Base-by-base conservation (phyloP, 2,113 vertebrate species). In the Erinaceus europaeus region DNA sequence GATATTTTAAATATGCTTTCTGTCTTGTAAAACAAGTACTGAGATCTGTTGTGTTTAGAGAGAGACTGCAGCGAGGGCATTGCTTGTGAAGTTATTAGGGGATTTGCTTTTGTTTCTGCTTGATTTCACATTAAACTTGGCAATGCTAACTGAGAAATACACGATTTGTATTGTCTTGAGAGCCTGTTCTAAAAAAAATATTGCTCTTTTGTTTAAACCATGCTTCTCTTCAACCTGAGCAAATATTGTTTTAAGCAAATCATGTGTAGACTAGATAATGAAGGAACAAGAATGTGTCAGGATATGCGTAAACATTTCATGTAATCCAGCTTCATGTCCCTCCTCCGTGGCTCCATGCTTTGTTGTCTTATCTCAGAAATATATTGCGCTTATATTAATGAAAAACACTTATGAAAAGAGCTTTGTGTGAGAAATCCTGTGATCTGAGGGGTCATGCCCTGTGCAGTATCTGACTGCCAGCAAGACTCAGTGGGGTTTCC, bases 361-460 rank as follows among this genome's bases (percentile, higher is more conserved):
- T 5, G 3, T 90, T 67, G 88, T 92, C 92, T 97, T 96, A 97
- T 97, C 96, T 96, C 94, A 89, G 85, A 93, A 92, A 96, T 94
- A 96, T 94, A 82, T 94, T 94, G 93, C 91, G 91, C 83, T 68
- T 42, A 42, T 42, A 68, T 68, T 68, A 42, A 40, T 68, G 23
- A 23, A 42, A 68, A 68, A 38, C 38, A 42, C 38, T 42, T 42
- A 92, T 96, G 95, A 97, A 98, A 97, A 96, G 96, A 95, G 97
- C 97, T 98, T 98, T 98, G 97, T 98, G 97, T 95, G 95, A 97
- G 96, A 97, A 97, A 98, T 97, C 96, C 97, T 96, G 97, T 83
- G 86, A 97, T 96, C 95, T 85, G 95, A 96, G 97, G 97, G 97
- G 97, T 97, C 97, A 97, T 97, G 94, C 96, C 96, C 97, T 96